Evolutionary conservation across 2,888 invertebrate genomes (phyloP).

Genomic region (Polydrusus pterygomalis): DNA sequence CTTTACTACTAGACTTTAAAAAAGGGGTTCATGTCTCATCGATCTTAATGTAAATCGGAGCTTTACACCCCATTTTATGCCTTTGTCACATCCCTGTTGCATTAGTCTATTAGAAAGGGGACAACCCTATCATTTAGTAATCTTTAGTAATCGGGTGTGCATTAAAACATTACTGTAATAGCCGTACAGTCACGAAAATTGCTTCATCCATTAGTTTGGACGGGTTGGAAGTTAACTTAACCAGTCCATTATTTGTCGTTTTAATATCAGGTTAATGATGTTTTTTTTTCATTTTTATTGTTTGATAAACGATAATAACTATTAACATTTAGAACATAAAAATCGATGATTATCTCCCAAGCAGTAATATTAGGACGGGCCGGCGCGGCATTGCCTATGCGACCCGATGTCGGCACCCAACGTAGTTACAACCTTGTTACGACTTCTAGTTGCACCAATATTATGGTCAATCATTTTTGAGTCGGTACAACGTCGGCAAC

Average conservation of each 20-base stretch:
- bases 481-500: too few species aligned
- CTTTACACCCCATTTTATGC: conserved; percentile 65
- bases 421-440: too few species aligned
- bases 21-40: conserved; percentile 47
- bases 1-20: conserved; percentile 2
- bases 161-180: conserved; percentile 70
- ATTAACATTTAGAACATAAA: background rate
- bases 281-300: conserved; percentile 18
- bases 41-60: conserved; percentile 60
- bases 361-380: too few species aligned
- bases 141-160: conserved; percentile 68
- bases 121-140: conserved; percentile 70
- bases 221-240: conserved; percentile 36
- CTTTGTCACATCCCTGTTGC: conserved; percentile 64
- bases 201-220: conserved; percentile 58
- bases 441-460: too few species aligned
- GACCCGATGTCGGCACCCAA: too few species aligned
- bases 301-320: background rate
- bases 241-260: conserved; percentile 40
- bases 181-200: conserved; percentile 63
- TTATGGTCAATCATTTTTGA: too few species aligned
- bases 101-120: conserved; percentile 66
- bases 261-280: conserved; percentile 32
- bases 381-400: too few species aligned
- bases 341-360: too few species aligned